Evolutionary conservation across 92 coral and sea anemone species (phyloP).

Genomic region (Phenganax stokvisi): DNA sequence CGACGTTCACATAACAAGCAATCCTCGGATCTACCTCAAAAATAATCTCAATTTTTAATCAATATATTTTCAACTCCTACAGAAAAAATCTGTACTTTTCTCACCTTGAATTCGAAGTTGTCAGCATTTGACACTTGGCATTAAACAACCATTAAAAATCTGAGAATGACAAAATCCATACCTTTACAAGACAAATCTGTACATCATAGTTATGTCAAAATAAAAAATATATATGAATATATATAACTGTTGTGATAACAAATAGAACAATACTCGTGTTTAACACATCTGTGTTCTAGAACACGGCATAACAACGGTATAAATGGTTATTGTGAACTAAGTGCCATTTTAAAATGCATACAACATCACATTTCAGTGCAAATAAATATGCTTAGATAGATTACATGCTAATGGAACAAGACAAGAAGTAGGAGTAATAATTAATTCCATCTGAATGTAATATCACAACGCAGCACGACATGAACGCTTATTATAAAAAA

Average conservation of each 20-base stretch:
- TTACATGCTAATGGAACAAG: not conserved
- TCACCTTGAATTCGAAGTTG: too few species aligned
- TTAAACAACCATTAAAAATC: too few species aligned
- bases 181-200: not conserved
- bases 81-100: too few species aligned
- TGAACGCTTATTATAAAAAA: not conserved
- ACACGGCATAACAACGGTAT: not conserved
- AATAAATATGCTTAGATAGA: not conserved
- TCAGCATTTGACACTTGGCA: too few species aligned
- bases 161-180: too few species aligned
- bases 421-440: constrained; percentile 2
- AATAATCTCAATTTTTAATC: too few species aligned
- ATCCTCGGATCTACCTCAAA: too few species aligned
- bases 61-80: too few species aligned
- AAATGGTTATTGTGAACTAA: constrained; percentile 2
- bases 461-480: constrained; percentile 3
- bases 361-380: not conserved
- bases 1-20: too few species aligned
- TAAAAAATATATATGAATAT: not conserved
- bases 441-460: not conserved
- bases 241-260: not conserved
- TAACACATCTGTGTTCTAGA: constrained; percentile 9
- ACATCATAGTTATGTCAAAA: not conserved
- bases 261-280: constrained; percentile 8
- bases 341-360: not conserved